Conservation (phyloP, 1,140 invertebrate species). For the Teleopsis dalmanni region DNA sequence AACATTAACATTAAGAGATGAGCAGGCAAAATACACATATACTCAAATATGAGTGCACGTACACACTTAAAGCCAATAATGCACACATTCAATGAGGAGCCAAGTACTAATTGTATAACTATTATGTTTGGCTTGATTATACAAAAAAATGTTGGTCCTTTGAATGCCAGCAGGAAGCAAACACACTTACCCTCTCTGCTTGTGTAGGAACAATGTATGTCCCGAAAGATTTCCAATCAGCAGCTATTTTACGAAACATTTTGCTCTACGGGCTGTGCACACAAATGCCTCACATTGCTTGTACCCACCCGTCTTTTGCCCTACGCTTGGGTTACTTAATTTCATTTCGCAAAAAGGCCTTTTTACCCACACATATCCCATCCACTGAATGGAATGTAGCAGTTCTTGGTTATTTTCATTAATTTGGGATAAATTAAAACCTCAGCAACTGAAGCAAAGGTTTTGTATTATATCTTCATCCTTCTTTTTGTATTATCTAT, state of each 20-base stretch:
- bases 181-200: no score
- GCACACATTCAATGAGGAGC: constrained; percentile 6
- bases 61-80: constrained; percentile 6
- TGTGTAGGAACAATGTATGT: constrained; percentile 1
- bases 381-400: constrained; percentile 8
- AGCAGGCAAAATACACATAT: no score
- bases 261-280: not conserved
- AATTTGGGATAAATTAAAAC: constrained; percentile 33
- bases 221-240: constrained; percentile 13
- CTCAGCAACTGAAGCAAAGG: constrained; percentile 14
- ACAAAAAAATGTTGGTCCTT: not conserved
- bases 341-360: constrained; percentile 1
- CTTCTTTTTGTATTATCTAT: not conserved
- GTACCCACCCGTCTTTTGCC: not conserved
- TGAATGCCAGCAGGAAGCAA: no score
- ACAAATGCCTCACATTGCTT: no score
- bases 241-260: constrained; percentile 6
- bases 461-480: not conserved
- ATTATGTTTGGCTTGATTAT: constrained; percentile 6
- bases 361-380: not conserved
- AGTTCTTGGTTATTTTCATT: constrained; percentile 26
- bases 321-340: constrained; percentile 3
- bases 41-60: no score
- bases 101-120: constrained; percentile 11
- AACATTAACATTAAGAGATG: no score